These are phyloP conservation scores for Scyliorhinus canicula DNA, from an alignment of 2,797 vertebrate genomes.

Conservation along the genomic window DNA sequence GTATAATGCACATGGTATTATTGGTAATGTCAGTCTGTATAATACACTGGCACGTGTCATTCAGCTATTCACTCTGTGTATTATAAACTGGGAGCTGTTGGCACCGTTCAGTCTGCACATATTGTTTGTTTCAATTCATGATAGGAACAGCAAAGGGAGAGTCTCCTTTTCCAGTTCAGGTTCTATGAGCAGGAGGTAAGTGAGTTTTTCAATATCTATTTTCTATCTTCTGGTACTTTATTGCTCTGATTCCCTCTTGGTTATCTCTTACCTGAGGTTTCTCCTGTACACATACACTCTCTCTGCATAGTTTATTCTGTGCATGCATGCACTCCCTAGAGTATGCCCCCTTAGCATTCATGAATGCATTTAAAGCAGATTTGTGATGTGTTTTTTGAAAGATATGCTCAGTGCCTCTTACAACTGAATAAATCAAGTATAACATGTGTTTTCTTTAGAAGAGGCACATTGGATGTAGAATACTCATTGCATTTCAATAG, in stretches of 20 bases:
- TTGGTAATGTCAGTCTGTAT: too few relatives aligned
- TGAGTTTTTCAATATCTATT: background rate
- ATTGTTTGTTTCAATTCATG: background rate
- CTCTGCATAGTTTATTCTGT: background rate
- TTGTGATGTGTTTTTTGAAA: background rate
- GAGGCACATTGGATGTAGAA: background rate
- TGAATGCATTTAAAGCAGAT: background rate
- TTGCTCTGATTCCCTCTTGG: background rate
- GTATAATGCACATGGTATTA: too few relatives aligned
- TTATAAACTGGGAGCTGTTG: background rate
- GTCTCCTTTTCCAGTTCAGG: background rate
- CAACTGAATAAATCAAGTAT: background rate
- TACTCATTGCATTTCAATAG: background rate
- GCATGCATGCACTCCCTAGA: background rate
- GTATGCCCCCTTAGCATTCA: background rate
- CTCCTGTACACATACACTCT: background rate
- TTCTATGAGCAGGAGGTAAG: slow-evolving; percentile 12
- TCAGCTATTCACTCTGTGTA: background rate
- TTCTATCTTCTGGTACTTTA: background rate
- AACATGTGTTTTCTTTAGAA: background rate
- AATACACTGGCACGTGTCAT: too few relatives aligned
- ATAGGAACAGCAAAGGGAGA: background rate
- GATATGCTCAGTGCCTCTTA: background rate
- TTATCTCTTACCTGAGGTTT: background rate
- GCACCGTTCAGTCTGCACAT: background rate